These are phyloP conservation scores for Gambusia yucatana DNA, from an alignment of 2,797 vertebrate species.

Conservation along the genomic window DNA sequence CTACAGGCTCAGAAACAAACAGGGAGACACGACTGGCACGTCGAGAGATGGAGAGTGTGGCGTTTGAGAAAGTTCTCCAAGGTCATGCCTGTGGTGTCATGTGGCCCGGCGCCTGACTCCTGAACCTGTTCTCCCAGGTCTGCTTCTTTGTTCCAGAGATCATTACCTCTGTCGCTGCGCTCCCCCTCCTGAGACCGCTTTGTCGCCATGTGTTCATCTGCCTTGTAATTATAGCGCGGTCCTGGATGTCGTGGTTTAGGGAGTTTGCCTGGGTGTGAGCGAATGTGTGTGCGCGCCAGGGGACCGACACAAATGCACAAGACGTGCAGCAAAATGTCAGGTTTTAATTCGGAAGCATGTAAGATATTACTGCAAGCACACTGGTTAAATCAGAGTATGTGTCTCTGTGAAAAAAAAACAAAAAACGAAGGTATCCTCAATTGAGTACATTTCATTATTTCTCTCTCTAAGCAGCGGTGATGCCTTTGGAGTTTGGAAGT, in stretches of 20 bases:
- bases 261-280: conserved; percentile 68
- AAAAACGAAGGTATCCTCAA: conserved; percentile 25
- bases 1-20: conserved; percentile 29
- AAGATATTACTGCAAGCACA: conserved; percentile 14
- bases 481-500: conserved; percentile 64
- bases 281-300: conserved; percentile 48
- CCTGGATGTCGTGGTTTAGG: conserved; percentile 82
- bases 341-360: conserved; percentile 14
- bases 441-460: conserved; percentile 50
- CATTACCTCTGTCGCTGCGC: conserved; percentile 73
- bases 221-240: conserved; percentile 86
- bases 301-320: conserved; percentile 29
- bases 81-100: conserved; percentile 79
- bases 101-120: conserved; percentile 75
- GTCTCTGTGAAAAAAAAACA: conserved; percentile 18
- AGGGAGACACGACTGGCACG: neutral
- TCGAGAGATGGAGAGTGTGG: conserved; percentile 56
- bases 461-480: conserved; percentile 50
- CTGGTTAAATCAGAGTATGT: conserved; percentile 12
- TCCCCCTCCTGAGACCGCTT: conserved; percentile 69
- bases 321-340: conserved; percentile 30
- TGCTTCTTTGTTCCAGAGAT: conserved; percentile 77
- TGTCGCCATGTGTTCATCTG: conserved; percentile 84
- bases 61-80: conserved; percentile 82
- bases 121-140: conserved; percentile 81